These are phyloP conservation scores for Nautilus pompilius DNA, from an alignment of 1,140 invertebrate genomes.

Conservation along the genomic window DNA sequence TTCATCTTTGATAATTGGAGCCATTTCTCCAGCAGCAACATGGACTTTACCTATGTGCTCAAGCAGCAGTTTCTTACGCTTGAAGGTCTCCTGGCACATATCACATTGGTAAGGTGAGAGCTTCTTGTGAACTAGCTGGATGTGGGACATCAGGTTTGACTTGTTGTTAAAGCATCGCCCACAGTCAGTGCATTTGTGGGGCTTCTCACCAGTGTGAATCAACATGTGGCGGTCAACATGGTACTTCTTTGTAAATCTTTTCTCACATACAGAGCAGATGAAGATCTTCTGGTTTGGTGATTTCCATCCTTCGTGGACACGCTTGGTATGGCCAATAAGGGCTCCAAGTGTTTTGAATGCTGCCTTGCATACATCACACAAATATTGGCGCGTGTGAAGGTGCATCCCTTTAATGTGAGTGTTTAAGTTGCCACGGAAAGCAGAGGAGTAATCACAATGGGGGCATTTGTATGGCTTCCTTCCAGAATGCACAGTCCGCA, in stretches of 20 bases:
- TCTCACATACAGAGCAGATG: constrained; percentile 50
- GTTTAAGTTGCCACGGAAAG: constrained; percentile 50
- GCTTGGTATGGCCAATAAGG: constrained; percentile 48
- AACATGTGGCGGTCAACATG: constrained; percentile 51
- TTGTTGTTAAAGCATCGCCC: constrained; percentile 50
- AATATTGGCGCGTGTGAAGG: constrained; percentile 47
- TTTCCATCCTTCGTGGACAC: constrained; percentile 52
- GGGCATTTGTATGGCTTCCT: constrained; percentile 49
- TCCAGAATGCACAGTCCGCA: constrained; percentile 49
- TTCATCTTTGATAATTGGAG: constrained; percentile 39
- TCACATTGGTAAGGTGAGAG: constrained; percentile 49
- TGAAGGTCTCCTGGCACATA: constrained; percentile 51
- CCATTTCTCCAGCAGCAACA: constrained; percentile 45
- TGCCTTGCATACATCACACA: constrained; percentile 48
- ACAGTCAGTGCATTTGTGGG: constrained; percentile 50
- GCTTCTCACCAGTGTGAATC: constrained; percentile 51
- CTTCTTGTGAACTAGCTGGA: constrained; percentile 49
- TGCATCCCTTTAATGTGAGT: constrained; percentile 53
- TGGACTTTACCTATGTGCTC: constrained; percentile 50
- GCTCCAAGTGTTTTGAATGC: constrained; percentile 51
- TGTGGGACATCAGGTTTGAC: constrained; percentile 50
- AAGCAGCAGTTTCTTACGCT: constrained; percentile 45
- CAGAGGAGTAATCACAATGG: constrained; percentile 49
- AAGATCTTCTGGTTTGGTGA: constrained; percentile 52
- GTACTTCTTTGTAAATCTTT: constrained; percentile 51